A percentile compares a stretch with the other conserved stretches of the same genome.
These are phyloP conservation scores for Eubasilissa regina DNA, from an alignment of 1,140 invertebrate genomes.

Conservation along the genomic window DNA sequence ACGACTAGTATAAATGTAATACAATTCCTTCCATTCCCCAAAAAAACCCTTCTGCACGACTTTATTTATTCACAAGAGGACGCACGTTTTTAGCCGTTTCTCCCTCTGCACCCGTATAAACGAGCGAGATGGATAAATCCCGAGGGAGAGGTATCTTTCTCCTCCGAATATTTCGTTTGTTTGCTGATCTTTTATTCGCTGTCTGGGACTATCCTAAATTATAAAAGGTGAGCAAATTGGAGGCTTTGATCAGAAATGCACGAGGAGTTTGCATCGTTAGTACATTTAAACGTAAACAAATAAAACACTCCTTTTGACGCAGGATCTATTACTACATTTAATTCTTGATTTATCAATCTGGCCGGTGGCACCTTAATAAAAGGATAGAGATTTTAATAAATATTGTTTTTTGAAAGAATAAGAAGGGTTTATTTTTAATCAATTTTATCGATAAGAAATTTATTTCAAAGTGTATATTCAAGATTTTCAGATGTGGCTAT, in stretches of 20 bases:
- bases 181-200: constrained; percentile 28
- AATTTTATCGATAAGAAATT: too few species aligned
- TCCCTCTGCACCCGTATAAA: background rate
- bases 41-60: background rate
- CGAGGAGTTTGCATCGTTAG: too few species aligned
- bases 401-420: background rate
- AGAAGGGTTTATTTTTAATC: too few species aligned
- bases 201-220: background rate
- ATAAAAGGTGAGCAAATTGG: background rate
- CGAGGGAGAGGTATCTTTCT: constrained; percentile 24
- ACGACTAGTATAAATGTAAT: too few species aligned
- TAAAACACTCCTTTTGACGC: too few species aligned
- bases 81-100: background rate
- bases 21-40: background rate
- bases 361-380: background rate
- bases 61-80: background rate
- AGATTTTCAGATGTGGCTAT: too few species aligned
- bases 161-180: constrained; percentile 31
- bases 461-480: too few species aligned
- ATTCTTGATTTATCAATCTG: too few species aligned
- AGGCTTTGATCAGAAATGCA: background rate
- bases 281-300: too few species aligned
- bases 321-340: too few species aligned
- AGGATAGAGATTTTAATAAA: background rate
- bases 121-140: constrained; percentile 1